These are phyloP conservation scores for Recurvirostra avosetta DNA, from an alignment of 2,113 vertebrate species.

Conservation along the genomic window DNA sequence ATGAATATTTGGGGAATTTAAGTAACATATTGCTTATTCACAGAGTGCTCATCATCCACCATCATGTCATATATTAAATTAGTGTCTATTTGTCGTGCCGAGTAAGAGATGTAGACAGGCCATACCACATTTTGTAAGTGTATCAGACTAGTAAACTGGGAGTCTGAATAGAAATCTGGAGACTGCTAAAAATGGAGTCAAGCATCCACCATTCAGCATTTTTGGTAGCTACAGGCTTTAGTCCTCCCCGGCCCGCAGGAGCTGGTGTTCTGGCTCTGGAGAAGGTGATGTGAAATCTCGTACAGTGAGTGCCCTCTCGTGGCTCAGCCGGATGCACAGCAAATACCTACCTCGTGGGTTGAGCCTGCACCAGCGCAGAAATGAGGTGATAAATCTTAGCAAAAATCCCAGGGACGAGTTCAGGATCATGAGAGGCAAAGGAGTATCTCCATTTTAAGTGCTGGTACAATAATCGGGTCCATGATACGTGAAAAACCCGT, in stretches of 20 bases:
- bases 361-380: rapidly evolving
- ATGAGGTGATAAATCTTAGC: background rate
- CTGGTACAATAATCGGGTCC: rapidly evolving
- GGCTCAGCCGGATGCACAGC: background rate
- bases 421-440: background rate
- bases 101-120: background rate
- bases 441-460: background rate
- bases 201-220: background rate
- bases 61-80: background rate
- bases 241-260: background rate
- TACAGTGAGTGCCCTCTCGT: slow-evolving; percentile 65
- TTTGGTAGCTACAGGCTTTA: background rate
- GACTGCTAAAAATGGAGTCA: background rate
- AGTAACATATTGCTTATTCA: background rate
- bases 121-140: background rate
- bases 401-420: background rate
- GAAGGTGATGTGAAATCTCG: background rate
- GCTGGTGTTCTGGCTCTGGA: background rate
- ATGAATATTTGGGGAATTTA: background rate
- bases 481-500: background rate
- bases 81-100: background rate
- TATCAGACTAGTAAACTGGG: background rate
- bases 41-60: background rate
- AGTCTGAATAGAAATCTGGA: background rate
- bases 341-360: background rate